phyloP scores from a whole-genome alignment of 92 coral and sea anemone genomes.

The Meandrina meandrites region DNA sequence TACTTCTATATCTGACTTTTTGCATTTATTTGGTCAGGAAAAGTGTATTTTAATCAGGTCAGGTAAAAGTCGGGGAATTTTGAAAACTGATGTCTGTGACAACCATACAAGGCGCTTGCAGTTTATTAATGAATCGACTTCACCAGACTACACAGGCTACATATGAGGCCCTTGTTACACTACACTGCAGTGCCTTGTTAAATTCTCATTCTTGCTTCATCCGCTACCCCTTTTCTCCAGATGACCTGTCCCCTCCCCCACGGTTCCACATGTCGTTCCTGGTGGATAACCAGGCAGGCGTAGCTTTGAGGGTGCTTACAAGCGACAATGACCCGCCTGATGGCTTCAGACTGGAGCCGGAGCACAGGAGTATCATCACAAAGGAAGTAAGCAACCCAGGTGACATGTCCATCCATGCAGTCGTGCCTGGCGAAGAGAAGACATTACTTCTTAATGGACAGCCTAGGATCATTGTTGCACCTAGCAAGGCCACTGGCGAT shows the following conservation, averaged over 20 bases:
- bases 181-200: too few species aligned
- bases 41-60: too few species aligned
- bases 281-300: constrained; percentile 72
- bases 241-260: constrained; percentile 73
- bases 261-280: constrained; percentile 73
- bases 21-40: too few species aligned
- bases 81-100: too few species aligned
- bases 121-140: too few species aligned
- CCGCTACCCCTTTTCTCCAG: constrained; percentile 33
- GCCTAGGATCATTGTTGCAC: constrained; percentile 60
- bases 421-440: constrained; percentile 73
- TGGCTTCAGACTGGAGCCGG: constrained; percentile 73
- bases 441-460: constrained; percentile 70
- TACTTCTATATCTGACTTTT: too few species aligned
- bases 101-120: too few species aligned
- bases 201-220: background rate
- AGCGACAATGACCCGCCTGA: constrained; percentile 95
- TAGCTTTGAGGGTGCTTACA: constrained; percentile 57
- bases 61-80: too few species aligned
- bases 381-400: constrained; percentile 73
- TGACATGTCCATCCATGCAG: constrained; percentile 71
- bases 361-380: constrained; percentile 61
- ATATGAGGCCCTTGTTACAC: too few species aligned
- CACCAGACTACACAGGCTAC: too few species aligned
- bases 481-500: constrained; percentile 68